phyloP scores from a whole-genome alignment of 2,888 invertebrate species.

The Parapristionchus giblindavisi region DNA sequence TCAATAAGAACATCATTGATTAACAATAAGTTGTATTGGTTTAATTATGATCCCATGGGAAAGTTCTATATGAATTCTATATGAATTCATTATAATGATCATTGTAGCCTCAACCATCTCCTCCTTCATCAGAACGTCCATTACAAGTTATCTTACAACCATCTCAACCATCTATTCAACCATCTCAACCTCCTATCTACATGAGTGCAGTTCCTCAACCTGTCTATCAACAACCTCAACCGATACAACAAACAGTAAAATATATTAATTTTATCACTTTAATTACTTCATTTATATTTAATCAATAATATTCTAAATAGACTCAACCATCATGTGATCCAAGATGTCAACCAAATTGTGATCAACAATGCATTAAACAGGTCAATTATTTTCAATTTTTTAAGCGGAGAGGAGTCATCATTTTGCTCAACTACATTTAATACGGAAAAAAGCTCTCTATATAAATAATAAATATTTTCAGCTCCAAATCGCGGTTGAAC shows the following conservation, averaged over 20 bases:
- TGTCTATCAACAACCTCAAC: background rate
- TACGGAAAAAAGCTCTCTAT: background rate
- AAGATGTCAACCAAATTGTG: slow-evolving; percentile 25
- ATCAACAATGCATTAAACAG: slow-evolving; percentile 28
- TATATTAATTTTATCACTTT: background rate
- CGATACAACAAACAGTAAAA: background rate
- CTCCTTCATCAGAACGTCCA: background rate
- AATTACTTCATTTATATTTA: background rate
- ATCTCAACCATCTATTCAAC: background rate
- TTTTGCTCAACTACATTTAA: background rate
- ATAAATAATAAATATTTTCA: background rate
- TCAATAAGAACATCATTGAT: background rate
- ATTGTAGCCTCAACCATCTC: background rate
- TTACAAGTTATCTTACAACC: no score
- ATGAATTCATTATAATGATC: background rate
- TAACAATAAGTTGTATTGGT: no score
- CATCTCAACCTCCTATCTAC: background rate
- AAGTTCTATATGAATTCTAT: no score
- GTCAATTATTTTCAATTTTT: background rate
- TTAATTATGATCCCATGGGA: no score
- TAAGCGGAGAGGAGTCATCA: background rate
- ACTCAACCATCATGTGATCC: slow-evolving; percentile 12
- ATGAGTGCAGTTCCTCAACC: slow-evolving; percentile 26
- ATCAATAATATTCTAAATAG: background rate
- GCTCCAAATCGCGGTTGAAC: background rate